Percentiles rank a stretch among this genome's conserved stretches.
Conservation (phyloP, 2,888 invertebrate genomes). For the Magallana nippona region DNA sequence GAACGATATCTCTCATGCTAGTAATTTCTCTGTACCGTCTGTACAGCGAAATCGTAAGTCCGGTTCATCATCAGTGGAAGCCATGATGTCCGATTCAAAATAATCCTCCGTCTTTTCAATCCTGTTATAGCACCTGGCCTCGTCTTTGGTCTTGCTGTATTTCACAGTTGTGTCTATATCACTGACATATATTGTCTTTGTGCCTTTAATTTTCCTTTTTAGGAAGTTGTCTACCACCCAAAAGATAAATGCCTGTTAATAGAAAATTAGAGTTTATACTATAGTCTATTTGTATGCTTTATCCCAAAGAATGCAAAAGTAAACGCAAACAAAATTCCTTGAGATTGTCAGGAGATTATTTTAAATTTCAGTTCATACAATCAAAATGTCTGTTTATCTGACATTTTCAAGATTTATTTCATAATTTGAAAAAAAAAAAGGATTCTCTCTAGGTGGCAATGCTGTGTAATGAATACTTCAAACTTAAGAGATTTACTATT, state of each 20-base stretch:
- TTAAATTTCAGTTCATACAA: too few relatives aligned
- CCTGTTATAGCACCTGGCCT: conserved; percentile 73
- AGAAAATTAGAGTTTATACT: too few relatives aligned
- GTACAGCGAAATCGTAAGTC: conserved; percentile 59
- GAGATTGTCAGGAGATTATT: too few relatives aligned
- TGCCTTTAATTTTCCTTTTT: conserved; percentile 82
- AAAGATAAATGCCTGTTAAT: conserved; percentile 88
- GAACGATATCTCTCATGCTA: conserved; percentile 36
- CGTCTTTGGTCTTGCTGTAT: conserved; percentile 69
- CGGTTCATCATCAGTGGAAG: conserved; percentile 68
- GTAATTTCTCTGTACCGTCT: conserved; percentile 54
- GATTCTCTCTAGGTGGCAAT: too few relatives aligned
- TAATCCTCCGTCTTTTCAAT: conserved; percentile 71
- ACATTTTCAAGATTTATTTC: too few relatives aligned
- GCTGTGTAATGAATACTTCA: too few relatives aligned
- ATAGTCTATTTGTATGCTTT: too few relatives aligned
- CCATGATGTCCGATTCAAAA: conserved; percentile 68
- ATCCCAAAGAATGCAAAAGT: too few relatives aligned
- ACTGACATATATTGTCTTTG: conserved; percentile 71
- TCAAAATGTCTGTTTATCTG: too few relatives aligned
- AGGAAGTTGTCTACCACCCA: conserved; percentile 93
- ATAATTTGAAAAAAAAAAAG: too few relatives aligned
- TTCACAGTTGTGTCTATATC: conserved; percentile 69
- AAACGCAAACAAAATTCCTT: too few relatives aligned
- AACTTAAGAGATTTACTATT: too few relatives aligned